Evolutionary conservation across 2,113 vertebrate species (phyloP).

Genomic region (Ia io): DNA sequence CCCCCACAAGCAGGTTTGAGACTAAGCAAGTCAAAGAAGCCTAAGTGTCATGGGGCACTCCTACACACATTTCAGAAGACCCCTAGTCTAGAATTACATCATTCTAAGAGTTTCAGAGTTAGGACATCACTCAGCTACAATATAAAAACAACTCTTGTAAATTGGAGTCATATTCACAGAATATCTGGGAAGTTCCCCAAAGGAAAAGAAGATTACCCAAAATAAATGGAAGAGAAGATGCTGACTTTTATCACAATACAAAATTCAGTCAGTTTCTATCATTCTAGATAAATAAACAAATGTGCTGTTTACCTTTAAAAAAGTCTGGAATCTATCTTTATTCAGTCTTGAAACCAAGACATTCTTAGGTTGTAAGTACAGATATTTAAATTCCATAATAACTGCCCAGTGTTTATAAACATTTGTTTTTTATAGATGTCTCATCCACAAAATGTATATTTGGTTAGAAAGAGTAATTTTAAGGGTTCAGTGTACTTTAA

Average conservation of each 20-base stretch:
- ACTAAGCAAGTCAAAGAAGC: slow-evolving; percentile 37
- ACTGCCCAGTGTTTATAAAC: slow-evolving; percentile 54
- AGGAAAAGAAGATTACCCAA: slow-evolving; percentile 55
- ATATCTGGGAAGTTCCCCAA: slow-evolving; percentile 66
- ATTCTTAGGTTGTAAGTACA: slow-evolving; percentile 58
- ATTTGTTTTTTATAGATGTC: slow-evolving; percentile 65
- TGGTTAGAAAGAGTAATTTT: slow-evolving; percentile 55
- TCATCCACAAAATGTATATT: slow-evolving; percentile 58
- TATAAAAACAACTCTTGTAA: slow-evolving; percentile 68
- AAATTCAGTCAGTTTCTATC: slow-evolving; percentile 56
- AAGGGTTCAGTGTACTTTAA: slow-evolving; percentile 40
- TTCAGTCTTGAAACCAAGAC: slow-evolving; percentile 52
- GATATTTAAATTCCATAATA: slow-evolving; percentile 65
- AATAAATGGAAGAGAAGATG: slow-evolving; percentile 59
- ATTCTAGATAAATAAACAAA: slow-evolving; percentile 53
- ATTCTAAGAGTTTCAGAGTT: slow-evolving; percentile 34
- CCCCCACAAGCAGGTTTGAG: not conserved
- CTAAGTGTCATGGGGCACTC: slow-evolving; percentile 6
- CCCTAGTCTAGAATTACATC: slow-evolving; percentile 26
- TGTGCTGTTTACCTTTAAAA: slow-evolving; percentile 59
- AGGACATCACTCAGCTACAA: slow-evolving; percentile 47
- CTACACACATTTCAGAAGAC: slow-evolving; percentile 21
- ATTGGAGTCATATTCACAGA: slow-evolving; percentile 63
- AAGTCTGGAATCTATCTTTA: slow-evolving; percentile 64
- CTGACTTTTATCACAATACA: slow-evolving; percentile 57